Percentiles rank a stretch among this genome's conserved stretches.
Conservation (phyloP, 1,140 invertebrate genomes). For the Psilanteris sp. region DNA sequence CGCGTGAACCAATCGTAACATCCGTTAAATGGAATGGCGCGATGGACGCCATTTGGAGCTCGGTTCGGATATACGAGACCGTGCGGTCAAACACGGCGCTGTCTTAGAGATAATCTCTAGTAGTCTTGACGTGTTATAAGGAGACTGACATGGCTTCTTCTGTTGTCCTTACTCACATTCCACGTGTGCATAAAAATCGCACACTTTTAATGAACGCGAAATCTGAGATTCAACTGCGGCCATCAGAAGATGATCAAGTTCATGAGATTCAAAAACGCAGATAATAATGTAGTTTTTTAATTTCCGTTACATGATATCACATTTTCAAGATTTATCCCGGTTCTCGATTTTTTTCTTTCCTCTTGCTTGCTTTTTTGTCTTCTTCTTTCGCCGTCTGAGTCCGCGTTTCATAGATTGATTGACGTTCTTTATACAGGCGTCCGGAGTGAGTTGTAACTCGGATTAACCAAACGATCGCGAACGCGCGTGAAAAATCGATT, state of each 20-base stretch:
- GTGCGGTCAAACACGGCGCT: constrained; percentile 1
- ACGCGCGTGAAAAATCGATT: too few relatives aligned
- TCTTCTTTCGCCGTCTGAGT: too few relatives aligned
- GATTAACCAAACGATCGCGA: too few relatives aligned
- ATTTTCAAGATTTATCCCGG: too few relatives aligned
- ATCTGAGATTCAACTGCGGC: constrained; percentile 18
- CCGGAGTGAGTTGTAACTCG: too few relatives aligned
- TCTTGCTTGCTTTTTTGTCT: too few relatives aligned
- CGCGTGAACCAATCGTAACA: too few relatives aligned
- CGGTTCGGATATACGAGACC: constrained; percentile 12
- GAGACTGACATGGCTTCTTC: constrained; percentile 19
- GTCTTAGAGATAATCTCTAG: constrained; percentile 13
- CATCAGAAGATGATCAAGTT: constrained; percentile 6
- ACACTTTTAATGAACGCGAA: constrained; percentile 26
- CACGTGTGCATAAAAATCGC: constrained; percentile 23
- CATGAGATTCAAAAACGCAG: constrained; percentile 3
- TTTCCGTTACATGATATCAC: neutral
- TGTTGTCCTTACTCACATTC: constrained; percentile 33
- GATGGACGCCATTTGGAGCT: constrained; percentile 14
- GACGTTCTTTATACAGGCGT: too few relatives aligned
- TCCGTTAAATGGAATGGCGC: too few relatives aligned
- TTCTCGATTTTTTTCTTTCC: too few relatives aligned
- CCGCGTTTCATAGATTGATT: too few relatives aligned
- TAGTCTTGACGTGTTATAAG: constrained; percentile 18
- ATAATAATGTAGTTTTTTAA: neutral